Evolutionary conservation across 2,888 invertebrate species (phyloP).

Genomic region (Aporophyla lueneburgensis): DNA sequence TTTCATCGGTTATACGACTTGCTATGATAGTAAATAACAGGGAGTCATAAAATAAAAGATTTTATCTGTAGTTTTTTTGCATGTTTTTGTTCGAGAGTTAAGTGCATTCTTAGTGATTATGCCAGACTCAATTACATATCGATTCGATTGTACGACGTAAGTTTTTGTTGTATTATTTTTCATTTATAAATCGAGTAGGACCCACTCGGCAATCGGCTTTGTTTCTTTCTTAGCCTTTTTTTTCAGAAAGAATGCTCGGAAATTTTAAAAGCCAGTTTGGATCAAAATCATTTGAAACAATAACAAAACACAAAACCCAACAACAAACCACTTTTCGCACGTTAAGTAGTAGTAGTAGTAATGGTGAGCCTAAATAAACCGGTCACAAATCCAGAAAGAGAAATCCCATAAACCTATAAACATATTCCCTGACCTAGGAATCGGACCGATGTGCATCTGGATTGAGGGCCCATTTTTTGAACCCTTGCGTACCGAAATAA

Average conservation of each 20-base stretch:
- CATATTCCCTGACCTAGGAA: no score
- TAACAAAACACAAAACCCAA: no score
- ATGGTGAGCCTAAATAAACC: no score
- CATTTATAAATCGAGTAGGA: neutral
- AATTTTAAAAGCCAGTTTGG: neutral
- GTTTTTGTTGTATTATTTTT: conserved; percentile 15
- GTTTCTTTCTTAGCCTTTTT: neutral
- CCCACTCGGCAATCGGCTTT: neutral
- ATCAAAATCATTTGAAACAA: no score
- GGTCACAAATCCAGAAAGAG: no score
- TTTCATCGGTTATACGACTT: conserved; percentile 42
- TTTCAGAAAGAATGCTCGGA: no score
- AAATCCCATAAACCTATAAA: no score
- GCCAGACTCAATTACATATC: conserved; percentile 29
- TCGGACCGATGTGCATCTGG: no score
- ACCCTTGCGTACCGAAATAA: no score
- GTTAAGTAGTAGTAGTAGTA: no score
- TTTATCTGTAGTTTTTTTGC: neutral
- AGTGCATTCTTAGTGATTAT: conserved; percentile 37
- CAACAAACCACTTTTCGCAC: no score
- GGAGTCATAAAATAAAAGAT: conserved; percentile 5
- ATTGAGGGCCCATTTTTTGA: no score
- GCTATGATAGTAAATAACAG: conserved; percentile 23
- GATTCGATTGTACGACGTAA: conserved; percentile 6
- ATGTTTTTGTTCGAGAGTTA: neutral